These are phyloP conservation scores for Eidolon helvum DNA, from an alignment of 2,113 vertebrate genomes.

Conservation along the genomic window DNA sequence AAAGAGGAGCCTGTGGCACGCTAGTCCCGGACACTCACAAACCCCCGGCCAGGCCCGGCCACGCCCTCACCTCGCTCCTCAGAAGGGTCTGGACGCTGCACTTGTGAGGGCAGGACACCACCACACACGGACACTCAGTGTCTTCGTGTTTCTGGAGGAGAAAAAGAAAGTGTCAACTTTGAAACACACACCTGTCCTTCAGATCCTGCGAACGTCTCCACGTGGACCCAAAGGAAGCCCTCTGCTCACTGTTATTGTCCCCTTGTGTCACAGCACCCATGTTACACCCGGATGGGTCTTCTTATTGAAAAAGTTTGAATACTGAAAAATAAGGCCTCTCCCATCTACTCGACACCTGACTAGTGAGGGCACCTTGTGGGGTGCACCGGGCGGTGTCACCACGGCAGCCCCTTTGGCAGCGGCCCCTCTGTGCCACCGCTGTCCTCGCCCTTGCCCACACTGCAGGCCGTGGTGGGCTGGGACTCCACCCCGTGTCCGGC, in stretches of 20 bases:
- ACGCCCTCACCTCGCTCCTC: slow-evolving; percentile 92
- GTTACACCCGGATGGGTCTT: fast-evolving
- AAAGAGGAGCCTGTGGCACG: slow-evolving; percentile 50
- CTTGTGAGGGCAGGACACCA: slow-evolving; percentile 95
- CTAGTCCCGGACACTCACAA: slow-evolving; percentile 37
- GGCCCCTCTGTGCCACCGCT: fast-evolving
- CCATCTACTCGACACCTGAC: fast-evolving
- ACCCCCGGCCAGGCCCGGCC: background rate
- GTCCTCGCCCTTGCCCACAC: no score
- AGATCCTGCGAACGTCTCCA: fast-evolving
- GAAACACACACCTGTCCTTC: background rate
- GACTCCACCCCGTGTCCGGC: no score
- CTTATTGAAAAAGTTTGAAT: background rate
- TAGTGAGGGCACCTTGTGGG: fast-evolving
- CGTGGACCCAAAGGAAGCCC: fast-evolving
- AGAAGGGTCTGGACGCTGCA: slow-evolving; percentile 93
- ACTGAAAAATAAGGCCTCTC: background rate
- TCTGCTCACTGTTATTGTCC: fast-evolving
- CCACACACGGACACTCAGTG: slow-evolving; percentile 93
- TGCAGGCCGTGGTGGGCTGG: fast-evolving
- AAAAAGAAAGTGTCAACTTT: slow-evolving; percentile 39
- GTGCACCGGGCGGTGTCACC: fast-evolving
- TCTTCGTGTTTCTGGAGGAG: slow-evolving; percentile 95
- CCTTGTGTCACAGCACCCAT: fast-evolving
- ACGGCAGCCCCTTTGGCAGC: fast-evolving